Evolutionary conservation across 2,113 vertebrate genomes (phyloP).

Genomic region (Setophaga petechia): DNA sequence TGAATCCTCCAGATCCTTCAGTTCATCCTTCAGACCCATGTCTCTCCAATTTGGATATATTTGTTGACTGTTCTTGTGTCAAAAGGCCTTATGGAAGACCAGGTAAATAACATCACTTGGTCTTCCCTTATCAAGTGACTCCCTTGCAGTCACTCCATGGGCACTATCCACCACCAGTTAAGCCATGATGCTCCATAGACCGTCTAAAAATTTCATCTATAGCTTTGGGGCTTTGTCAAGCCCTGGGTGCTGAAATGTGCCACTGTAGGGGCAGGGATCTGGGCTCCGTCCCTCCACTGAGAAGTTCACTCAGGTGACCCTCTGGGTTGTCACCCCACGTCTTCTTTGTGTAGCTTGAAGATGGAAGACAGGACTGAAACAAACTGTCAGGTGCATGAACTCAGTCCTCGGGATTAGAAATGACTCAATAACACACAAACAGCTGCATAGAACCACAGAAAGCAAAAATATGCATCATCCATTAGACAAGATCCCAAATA

Average conservation of each 20-base stretch:
- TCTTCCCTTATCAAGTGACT: neutral
- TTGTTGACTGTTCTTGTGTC: neutral
- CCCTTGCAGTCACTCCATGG: neutral
- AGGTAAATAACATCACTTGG: neutral
- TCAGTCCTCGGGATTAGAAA: neutral
- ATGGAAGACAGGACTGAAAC: neutral
- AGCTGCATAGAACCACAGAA: neutral
- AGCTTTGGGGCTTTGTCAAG: neutral
- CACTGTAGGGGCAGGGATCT: neutral
- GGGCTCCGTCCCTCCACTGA: neutral
- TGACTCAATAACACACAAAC: neutral
- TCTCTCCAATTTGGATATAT: neutral
- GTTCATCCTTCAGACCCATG: neutral
- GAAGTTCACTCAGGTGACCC: too few relatives aligned
- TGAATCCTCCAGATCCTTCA: neutral
- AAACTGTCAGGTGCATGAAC: neutral
- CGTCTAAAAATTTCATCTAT: neutral
- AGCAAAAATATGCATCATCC: neutral
- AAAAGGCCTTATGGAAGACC: neutral
- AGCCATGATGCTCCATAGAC: neutral
- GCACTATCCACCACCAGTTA: neutral
- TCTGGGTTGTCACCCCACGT: neutral
- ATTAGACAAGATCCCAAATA: neutral
- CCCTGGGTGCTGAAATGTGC: neutral
- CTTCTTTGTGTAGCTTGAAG: neutral